Evolutionary conservation across 2,797 vertebrate genomes (phyloP).

Genomic region (Hephaestus fuliginosus): DNA sequence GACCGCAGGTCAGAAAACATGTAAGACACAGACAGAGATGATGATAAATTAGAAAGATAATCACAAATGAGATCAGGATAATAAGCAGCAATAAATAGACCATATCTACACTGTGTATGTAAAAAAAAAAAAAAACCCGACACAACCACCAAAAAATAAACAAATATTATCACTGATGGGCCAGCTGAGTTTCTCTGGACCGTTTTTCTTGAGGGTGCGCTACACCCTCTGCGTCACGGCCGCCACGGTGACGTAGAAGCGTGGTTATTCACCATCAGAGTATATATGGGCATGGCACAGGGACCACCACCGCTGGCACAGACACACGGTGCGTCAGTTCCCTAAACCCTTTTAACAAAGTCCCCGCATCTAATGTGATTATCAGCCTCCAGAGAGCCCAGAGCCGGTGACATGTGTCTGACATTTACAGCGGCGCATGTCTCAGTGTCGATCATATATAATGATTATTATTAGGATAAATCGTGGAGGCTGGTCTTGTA

Average conservation of each 20-base stretch:
- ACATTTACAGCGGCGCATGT: too few relatives aligned
- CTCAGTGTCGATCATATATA: not conserved
- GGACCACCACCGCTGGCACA: constrained; percentile 66
- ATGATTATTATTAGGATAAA: not conserved
- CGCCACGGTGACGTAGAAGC: constrained; percentile 69
- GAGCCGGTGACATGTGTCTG: not conserved
- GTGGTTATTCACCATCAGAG: constrained; percentile 45
- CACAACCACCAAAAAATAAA: not conserved
- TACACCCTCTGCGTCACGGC: constrained; percentile 68
- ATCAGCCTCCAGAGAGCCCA: constrained; percentile 24
- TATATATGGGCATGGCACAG: constrained; percentile 50
- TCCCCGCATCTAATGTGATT: constrained; percentile 48
- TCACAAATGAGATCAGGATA: too few relatives aligned
- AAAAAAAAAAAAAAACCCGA: too few relatives aligned
- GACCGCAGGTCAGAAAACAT: not conserved
- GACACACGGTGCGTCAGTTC: constrained; percentile 57
- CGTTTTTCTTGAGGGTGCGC: constrained; percentile 56
- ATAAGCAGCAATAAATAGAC: not conserved
- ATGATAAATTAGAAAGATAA: not conserved
- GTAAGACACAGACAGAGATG: not conserved
- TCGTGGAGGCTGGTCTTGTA: not conserved
- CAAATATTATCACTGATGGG: too few relatives aligned
- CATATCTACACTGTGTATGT: too few relatives aligned
- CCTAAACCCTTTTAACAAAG: constrained; percentile 39
- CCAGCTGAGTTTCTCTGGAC: constrained; percentile 11